phyloP scores from a whole-genome alignment of 2,888 invertebrate species.

The Chymomyza procnemis region DNA sequence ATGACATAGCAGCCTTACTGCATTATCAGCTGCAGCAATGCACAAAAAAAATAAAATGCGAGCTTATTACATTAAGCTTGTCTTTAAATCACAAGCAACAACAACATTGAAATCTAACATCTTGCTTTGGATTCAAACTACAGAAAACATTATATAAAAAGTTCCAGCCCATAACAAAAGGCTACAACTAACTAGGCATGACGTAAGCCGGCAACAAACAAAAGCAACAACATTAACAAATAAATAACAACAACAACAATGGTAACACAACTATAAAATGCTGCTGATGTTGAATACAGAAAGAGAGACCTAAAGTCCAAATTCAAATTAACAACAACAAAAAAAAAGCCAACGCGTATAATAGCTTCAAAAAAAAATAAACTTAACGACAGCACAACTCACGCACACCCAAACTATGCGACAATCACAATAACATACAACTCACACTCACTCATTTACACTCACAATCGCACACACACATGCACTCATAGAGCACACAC shows the following conservation, averaged over 20 bases:
- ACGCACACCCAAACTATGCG: slow-evolving; percentile 30
- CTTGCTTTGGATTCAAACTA: neutral
- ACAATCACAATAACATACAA: slow-evolving; percentile 11
- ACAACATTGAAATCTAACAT: slow-evolving; percentile 22
- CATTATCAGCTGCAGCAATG: neutral
- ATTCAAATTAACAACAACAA: slow-evolving; percentile 40
- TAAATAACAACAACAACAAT: slow-evolving; percentile 26
- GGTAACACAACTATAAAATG: slow-evolving; percentile 30
- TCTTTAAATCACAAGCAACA: slow-evolving; percentile 23
- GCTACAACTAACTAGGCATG: slow-evolving; percentile 36
- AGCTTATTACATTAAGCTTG: slow-evolving; percentile 26
- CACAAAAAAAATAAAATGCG: neutral
- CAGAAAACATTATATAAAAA: slow-evolving; percentile 20
- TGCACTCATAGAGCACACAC: neutral
- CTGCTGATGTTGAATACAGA: slow-evolving; percentile 13
- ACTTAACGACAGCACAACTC: slow-evolving; percentile 42
- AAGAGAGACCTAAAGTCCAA: slow-evolving; percentile 17
- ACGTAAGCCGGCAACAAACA: slow-evolving; percentile 34
- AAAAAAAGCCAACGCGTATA: neutral
- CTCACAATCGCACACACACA: slow-evolving; percentile 12
- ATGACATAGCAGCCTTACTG: slow-evolving; percentile 1
- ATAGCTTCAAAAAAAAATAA: slow-evolving; percentile 18
- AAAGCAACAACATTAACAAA: slow-evolving; percentile 26
- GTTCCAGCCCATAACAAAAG: neutral
- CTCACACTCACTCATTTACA: slow-evolving; percentile 11